These are phyloP conservation scores for Graptemys geographica DNA, from an alignment of 2,797 vertebrate species.

Conservation along the genomic window DNA sequence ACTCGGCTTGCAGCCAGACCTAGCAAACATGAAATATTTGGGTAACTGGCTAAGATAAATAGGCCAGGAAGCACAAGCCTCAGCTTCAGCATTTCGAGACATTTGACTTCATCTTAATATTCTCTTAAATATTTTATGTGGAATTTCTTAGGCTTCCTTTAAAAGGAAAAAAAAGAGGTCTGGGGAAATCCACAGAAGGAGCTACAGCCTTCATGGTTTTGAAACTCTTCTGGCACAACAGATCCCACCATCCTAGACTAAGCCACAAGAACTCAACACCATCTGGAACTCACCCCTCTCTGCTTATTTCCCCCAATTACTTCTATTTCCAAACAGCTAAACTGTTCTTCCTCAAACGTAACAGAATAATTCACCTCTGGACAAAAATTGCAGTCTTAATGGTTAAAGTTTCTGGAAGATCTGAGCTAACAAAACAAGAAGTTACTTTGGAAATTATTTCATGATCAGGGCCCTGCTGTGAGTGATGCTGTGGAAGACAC, in stretches of 20 bases:
- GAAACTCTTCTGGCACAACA: not conserved
- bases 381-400: not conserved
- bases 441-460: not conserved
- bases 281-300: not conserved
- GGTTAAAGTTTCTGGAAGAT: not conserved
- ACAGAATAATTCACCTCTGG: not conserved
- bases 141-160: constrained; percentile 3
- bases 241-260: not conserved
- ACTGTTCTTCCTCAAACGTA: not conserved
- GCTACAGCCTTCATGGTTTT: not conserved
- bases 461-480: not conserved
- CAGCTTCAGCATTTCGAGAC: not conserved
- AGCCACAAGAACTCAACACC: not conserved
- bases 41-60: not conserved
- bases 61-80: not conserved
- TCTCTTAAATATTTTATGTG: not conserved
- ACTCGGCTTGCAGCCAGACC: not conserved
- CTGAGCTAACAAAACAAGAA: not conserved
- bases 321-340: not conserved
- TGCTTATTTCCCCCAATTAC: not conserved
- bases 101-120: not conserved
- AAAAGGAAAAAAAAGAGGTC: not conserved
- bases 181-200: not conserved
- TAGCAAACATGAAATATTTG: not conserved
- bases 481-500: not conserved